Percentiles rank a stretch among this genome's conserved stretches.
Evolutionary conservation across 2,888 invertebrate genomes (phyloP).

Genomic region (Catocala nupta): DNA sequence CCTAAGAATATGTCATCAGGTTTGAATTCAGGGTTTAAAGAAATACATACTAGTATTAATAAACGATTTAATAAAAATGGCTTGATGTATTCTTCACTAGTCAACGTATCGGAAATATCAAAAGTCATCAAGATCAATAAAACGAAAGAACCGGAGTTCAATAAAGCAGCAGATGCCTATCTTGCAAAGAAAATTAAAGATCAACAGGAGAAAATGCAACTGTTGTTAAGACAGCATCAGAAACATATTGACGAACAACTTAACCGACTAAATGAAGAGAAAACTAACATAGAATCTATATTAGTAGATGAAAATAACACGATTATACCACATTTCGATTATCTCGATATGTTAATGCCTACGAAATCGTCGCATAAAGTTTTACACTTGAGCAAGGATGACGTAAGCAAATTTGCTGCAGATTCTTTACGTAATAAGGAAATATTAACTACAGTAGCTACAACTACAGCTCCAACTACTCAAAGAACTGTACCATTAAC

Average conservation of each 20-base stretch:
- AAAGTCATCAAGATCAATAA: slow-evolving; percentile 67
- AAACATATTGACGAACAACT: slow-evolving; percentile 67
- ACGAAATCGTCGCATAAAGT: slow-evolving; percentile 37
- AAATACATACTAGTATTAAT: slow-evolving; percentile 77
- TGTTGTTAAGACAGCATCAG: slow-evolving; percentile 65
- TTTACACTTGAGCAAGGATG: slow-evolving; percentile 44
- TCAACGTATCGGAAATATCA: slow-evolving; percentile 78
- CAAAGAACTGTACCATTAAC: not conserved
- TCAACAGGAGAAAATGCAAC: slow-evolving; percentile 61
- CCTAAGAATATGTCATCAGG: slow-evolving; percentile 69
- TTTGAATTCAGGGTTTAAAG: slow-evolving; percentile 69
- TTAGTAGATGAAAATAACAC: slow-evolving; percentile 22
- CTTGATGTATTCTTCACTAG: slow-evolving; percentile 67
- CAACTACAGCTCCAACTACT: slow-evolving; percentile 9
- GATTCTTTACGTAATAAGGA: slow-evolving; percentile 35
- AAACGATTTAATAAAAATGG: slow-evolving; percentile 77
- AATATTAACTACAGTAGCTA: slow-evolving; percentile 14
- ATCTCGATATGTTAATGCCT: slow-evolving; percentile 39
- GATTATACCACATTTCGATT: slow-evolving; percentile 30
- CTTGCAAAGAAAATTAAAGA: slow-evolving; percentile 48
- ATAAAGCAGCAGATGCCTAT: slow-evolving; percentile 21
- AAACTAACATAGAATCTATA: slow-evolving; percentile 58
- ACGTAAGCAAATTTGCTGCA: slow-evolving; percentile 37
- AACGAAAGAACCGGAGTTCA: slow-evolving; percentile 26
- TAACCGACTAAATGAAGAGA: slow-evolving; percentile 63